Evolutionary conservation across 2,797 vertebrate genomes (phyloP).

Genomic region (Chaunax sp.): DNA sequence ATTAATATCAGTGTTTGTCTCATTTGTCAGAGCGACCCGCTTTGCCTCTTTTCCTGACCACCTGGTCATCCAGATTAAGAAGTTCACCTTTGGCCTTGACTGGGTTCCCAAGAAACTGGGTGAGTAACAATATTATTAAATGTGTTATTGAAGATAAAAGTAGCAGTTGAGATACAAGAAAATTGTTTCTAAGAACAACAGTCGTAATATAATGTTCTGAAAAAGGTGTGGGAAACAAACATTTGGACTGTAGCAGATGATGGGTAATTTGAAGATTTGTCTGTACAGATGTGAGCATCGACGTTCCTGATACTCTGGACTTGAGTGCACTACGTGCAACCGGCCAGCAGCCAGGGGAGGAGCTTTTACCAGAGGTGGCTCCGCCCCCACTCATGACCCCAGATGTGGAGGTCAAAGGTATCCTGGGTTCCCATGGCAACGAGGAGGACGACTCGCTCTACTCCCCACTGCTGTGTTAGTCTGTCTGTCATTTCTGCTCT

Average conservation of each 20-base stretch:
- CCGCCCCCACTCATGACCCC: slow-evolving; percentile 98
- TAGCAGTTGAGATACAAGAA: background rate
- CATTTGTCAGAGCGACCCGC: slow-evolving; percentile 90
- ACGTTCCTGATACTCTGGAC: slow-evolving; percentile 96
- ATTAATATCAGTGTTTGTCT: slow-evolving; percentile 22
- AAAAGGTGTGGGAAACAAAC: background rate
- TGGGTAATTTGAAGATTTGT: background rate
- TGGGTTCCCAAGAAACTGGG: slow-evolving; percentile 99
- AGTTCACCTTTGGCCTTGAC: slow-evolving; percentile 98
- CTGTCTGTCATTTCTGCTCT: slow-evolving; percentile 87
- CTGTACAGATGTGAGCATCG: slow-evolving; percentile 94
- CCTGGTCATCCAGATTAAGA: slow-evolving; percentile 99
- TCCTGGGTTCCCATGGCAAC: slow-evolving; percentile 99
- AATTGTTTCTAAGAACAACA: background rate
- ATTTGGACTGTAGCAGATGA: background rate
- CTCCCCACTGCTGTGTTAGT: slow-evolving; percentile 99
- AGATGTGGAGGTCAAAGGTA: slow-evolving; percentile 99
- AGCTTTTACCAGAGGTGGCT: slow-evolving; percentile 97
- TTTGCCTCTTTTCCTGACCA: slow-evolving; percentile 99
- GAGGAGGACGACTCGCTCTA: slow-evolving; percentile 99
- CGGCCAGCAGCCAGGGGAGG: slow-evolving; percentile 95
- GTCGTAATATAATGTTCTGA: background rate
- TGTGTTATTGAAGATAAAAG: background rate
- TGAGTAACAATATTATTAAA: slow-evolving; percentile 71
- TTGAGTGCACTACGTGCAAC: slow-evolving; percentile 90